These are phyloP conservation scores for Anaspis maculata DNA, from an alignment of 2,888 invertebrate genomes.

Conservation along the genomic window DNA sequence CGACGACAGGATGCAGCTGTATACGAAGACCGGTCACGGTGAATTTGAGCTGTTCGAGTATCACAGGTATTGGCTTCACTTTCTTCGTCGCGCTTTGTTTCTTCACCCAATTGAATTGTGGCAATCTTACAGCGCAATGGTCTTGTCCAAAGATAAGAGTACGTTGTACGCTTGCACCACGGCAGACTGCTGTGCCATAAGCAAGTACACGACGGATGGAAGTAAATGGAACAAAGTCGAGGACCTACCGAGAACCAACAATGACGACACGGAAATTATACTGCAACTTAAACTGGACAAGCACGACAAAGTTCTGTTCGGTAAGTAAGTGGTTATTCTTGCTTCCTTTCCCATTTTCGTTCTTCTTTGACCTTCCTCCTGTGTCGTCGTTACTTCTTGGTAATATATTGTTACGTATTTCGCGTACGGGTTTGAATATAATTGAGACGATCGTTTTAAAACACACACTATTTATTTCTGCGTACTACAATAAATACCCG, in stretches of 20 bases:
- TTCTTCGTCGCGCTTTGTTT: too few relatives aligned
- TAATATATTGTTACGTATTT: too few relatives aligned
- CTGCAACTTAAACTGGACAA: conserved; percentile 77
- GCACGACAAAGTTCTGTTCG: conserved; percentile 71
- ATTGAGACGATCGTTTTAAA: too few relatives aligned
- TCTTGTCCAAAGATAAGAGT: conserved; percentile 58
- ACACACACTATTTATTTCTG: too few relatives aligned
- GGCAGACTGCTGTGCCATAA: conserved; percentile 50
- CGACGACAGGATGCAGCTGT: conserved; percentile 55
- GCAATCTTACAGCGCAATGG: conserved; percentile 48
- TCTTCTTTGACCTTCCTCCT: too few relatives aligned
- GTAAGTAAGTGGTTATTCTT: too few relatives aligned
- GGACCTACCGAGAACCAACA: conserved; percentile 56
- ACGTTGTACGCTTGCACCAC: conserved; percentile 63
- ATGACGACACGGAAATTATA: conserved; percentile 66
- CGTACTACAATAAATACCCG: too few relatives aligned
- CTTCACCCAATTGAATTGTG: too few relatives aligned
- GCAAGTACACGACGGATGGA: conserved; percentile 43
- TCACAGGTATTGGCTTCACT: conserved; percentile 1
- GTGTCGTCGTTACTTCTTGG: too few relatives aligned
- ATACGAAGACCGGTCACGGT: conserved; percentile 16
- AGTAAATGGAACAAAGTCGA: conserved; percentile 53
- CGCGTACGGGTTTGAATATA: too few relatives aligned
- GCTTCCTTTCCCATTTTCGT: too few relatives aligned
- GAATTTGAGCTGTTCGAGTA: conserved; percentile 16